Conservation (phyloP, 2,888 invertebrate species). For the Eristalis tenax region DNA sequence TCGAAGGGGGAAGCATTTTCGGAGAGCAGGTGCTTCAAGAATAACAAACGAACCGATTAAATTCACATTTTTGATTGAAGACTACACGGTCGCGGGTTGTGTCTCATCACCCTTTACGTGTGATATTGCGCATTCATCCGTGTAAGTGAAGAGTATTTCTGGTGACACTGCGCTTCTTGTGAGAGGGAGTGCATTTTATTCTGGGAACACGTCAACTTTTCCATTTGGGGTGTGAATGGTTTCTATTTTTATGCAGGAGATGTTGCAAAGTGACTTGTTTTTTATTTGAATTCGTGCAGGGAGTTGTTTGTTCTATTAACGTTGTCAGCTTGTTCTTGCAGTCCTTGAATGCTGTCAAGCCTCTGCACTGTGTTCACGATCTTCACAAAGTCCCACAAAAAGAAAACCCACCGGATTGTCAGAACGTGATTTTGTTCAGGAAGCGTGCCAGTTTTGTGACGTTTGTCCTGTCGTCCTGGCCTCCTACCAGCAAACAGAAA, state of each 20-base stretch:
- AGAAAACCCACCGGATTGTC: not conserved
- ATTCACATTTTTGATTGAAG: not conserved
- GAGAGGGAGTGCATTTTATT: not conserved
- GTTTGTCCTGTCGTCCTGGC: not conserved
- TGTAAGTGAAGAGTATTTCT: not conserved
- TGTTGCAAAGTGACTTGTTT: too few species aligned
- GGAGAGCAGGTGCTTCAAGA: not conserved
- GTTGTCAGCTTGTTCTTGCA: too few species aligned
- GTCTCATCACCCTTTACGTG: not conserved
- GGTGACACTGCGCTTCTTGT: not conserved
- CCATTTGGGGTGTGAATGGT: not conserved
- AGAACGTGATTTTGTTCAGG: constrained; percentile 1
- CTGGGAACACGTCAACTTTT: not conserved
- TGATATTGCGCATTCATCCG: not conserved
- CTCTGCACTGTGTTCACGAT: not conserved
- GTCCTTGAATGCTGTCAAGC: not conserved
- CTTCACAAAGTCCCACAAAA: too few species aligned
- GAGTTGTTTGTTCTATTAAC: too few species aligned
- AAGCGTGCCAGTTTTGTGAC: not conserved
- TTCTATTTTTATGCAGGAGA: not conserved
- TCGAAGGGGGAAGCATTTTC: not conserved
- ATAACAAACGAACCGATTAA: not conserved
- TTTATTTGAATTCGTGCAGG: not conserved
- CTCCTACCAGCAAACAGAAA: not conserved
- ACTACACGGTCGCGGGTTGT: not conserved